Base-by-base conservation (phyloP, 2,113 vertebrate genomes). In the Donacobius atricapilla region DNA sequence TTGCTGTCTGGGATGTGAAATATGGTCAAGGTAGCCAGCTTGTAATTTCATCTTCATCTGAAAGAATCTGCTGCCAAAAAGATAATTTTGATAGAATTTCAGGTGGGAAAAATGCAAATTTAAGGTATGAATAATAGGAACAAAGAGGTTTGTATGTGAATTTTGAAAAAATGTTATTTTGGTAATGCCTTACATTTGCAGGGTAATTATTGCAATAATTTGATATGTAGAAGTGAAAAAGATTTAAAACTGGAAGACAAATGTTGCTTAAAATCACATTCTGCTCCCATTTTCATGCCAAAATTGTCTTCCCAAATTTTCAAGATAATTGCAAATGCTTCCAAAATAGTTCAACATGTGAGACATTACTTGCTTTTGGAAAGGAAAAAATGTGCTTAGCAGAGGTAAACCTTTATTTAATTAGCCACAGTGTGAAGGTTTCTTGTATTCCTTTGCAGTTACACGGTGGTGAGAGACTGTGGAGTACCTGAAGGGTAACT, bases 401-500 rank as follows among this genome's bases (percentile, higher is more conserved):
- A 93, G 92, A 77, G 78, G 82, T 71, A 97, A 95, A 90, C 56
- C 93, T 97, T 98, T 97, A 97, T 98, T 98, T 98, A 98, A 98
- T 98, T 98, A 98, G 94, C 63, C 83, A 37, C 53, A 93, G 95
- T 97, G 93, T 97, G 95, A 97, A 97, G 95, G 97, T 97, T 98
- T 96, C 94, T 98, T 98, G 96, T 97, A 84, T 96, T 96, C 66
- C 96, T 97, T 80, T 97, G 95, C 96, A 93, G 95, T 93, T 96
- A 95, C 91, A 94, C 3, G 78, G 92, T 86, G 92, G 60, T 96
- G 96, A 92, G 96, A 95, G 96, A 75, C 92, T 85, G 92, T 40
- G 92, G 94, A 97, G 98, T 98, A 99, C 98, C 98, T 99, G 98
- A 98, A 98, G 98, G 98, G 98, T 94, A 76, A 87, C 98, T 98